Percentiles rank a stretch among this genome's conserved stretches.
Evolutionary conservation across 2,113 vertebrate species (phyloP).

Genomic region (Myrmophylax atrothorax): DNA sequence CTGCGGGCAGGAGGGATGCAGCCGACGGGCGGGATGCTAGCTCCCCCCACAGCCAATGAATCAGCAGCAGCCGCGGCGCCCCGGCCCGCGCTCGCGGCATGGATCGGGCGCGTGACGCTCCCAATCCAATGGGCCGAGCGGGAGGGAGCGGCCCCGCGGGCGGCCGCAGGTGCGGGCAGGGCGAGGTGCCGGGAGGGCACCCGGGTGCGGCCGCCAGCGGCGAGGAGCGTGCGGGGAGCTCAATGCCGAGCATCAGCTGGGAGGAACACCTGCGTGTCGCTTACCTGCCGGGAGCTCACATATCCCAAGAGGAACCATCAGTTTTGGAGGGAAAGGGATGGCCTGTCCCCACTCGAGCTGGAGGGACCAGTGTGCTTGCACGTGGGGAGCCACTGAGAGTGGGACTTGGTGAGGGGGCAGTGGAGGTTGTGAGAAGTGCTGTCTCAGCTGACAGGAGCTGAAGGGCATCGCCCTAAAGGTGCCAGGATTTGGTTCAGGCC

Average conservation of each 20-base stretch:
- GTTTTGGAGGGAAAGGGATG: no score
- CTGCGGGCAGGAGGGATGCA: background rate
- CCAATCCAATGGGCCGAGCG: background rate
- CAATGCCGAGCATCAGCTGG: accelerated
- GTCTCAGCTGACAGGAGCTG: background rate
- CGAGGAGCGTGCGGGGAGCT: background rate
- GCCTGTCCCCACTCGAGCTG: accelerated
- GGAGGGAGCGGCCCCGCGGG: background rate
- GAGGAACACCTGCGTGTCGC: accelerated
- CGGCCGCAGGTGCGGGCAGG: background rate
- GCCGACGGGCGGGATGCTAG: background rate
- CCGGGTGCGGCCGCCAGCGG: no score
- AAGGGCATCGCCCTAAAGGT: background rate
- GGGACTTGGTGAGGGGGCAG: no score
- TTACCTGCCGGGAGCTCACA: accelerated
- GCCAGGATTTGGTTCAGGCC: accelerated
- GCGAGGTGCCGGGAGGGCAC: background rate
- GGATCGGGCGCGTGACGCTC: background rate
- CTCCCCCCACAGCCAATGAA: background rate
- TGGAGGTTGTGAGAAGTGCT: background rate
- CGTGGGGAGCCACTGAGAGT: accelerated
- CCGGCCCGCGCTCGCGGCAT: background rate
- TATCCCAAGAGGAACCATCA: accelerated
- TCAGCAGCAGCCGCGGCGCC: background rate
- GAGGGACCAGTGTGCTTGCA: accelerated